Conservation (phyloP, 2,888 invertebrate species). For the Camponotus fellah region DNA sequence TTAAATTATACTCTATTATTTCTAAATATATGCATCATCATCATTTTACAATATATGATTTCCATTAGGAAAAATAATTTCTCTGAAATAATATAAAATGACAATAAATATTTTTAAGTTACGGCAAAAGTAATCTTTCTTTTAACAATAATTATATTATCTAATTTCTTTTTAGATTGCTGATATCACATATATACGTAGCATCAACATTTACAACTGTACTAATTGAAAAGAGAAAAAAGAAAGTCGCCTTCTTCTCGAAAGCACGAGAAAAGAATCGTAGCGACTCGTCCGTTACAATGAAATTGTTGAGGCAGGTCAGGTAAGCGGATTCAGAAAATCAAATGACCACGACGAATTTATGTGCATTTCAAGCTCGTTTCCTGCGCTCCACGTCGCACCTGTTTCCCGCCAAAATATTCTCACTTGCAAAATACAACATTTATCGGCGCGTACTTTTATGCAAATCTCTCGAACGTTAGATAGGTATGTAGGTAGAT, state of each 20-base stretch:
- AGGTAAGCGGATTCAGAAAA: slow-evolving; percentile 36
- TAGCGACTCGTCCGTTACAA: slow-evolving; percentile 27
- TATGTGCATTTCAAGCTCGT: slow-evolving; percentile 48
- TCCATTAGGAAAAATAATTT: background rate
- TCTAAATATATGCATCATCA: background rate
- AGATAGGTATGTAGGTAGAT: background rate
- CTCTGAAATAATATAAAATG: background rate
- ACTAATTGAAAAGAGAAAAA: background rate
- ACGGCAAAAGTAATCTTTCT: too few relatives aligned
- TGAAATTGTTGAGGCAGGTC: slow-evolving; percentile 34
- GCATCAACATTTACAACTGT: background rate
- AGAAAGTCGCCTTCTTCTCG: background rate
- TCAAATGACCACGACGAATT: slow-evolving; percentile 48
- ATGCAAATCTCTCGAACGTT: background rate
- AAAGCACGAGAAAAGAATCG: slow-evolving; percentile 30
- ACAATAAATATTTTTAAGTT: background rate
- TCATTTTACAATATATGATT: background rate
- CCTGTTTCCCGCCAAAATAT: slow-evolving; percentile 35
- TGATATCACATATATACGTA: background rate
- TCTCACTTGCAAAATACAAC: slow-evolving; percentile 4
- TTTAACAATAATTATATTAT: background rate
- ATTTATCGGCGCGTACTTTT: background rate
- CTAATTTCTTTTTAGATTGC: background rate
- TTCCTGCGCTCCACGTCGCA: slow-evolving; percentile 19
- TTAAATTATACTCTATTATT: background rate